Percentiles rank a stretch among this genome's conserved stretches.
phyloP scores from a whole-genome alignment of 2,797 vertebrate species.

The Philypnodon macrostomus region DNA sequence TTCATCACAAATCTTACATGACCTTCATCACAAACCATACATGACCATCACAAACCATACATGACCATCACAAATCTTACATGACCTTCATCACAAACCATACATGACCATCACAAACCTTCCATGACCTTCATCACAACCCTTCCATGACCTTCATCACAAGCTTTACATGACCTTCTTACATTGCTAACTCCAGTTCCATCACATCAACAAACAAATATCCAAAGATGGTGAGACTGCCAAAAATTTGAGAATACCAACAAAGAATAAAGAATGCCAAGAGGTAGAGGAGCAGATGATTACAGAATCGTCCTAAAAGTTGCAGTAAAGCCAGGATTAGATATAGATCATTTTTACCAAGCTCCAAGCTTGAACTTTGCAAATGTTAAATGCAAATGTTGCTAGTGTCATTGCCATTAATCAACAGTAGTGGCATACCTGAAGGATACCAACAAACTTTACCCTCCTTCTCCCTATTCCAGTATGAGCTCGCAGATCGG shows the following conservation, averaged over 20 bases:
- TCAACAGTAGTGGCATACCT: conserved; percentile 11
- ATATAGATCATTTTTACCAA: conserved; percentile 22
- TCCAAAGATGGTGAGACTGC: too few species aligned
- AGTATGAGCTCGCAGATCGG: conserved; percentile 20
- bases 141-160: too few species aligned
- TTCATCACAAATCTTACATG: too few species aligned
- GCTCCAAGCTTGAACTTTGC: conserved; percentile 20
- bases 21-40: too few species aligned
- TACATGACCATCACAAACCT: too few species aligned
- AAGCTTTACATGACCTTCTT: too few species aligned
- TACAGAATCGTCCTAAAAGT: conserved; percentile 19
- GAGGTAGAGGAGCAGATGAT: conserved; percentile 23
- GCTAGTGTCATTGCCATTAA: conserved; percentile 21
- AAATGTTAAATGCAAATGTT: conserved; percentile 26
- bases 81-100: too few species aligned
- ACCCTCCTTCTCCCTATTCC: conserved; percentile 18
- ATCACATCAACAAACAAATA: too few species aligned
- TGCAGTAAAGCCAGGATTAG: conserved; percentile 15
- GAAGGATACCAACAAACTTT: conserved; percentile 40
- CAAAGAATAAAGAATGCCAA: conserved; percentile 6
- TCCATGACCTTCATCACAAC: too few species aligned
- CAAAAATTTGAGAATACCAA: conserved; percentile 10
- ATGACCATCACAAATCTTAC: too few species aligned
- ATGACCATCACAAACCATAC: too few species aligned
- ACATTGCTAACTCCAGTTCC: too few species aligned